Base-by-base conservation (phyloP, 2,797 vertebrate genomes). In the Macropodus opercularis region DNA sequence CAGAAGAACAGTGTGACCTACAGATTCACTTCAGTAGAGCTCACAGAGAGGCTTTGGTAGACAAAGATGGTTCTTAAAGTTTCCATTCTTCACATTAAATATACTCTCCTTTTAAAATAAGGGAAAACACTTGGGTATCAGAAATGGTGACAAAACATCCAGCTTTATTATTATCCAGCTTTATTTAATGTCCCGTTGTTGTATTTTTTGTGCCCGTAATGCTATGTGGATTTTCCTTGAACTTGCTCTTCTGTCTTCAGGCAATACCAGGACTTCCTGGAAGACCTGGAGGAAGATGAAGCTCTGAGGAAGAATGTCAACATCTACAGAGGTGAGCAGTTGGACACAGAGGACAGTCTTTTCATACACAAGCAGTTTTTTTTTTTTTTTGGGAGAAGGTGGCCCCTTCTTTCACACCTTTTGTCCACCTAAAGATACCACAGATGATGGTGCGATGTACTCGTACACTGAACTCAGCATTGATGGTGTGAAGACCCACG, bases 211-310 rank as follows among this genome's bases (percentile, higher is more conserved):
- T 39, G 4, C 19, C 15, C 22, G 2, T 22, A 18, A 22, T 29
- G 6, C 34, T 0, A 3, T 24, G 23, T 31, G 8, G 22, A 6
- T 52, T 62, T 61, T 32, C 35, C 22, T 23, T 49, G 17, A 65
- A 69, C 55, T 41, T 26, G 27, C 4, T 67, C 65, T 66, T 66
- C 9, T 53, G n/a, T 68, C 43, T 22, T 66, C 65, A 99, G 97
- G 53, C 96, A 99, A 89, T 99, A 96, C 85, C 94, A 97, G 75
- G 98, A 99, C 85, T 99, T 99, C 89, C 91, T 99, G 77, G 98
- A 99, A 86, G 98, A 99, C 86, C 92, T 99, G 11, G 98, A 99
- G 82, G 98, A 99, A 77, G 97, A 99, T 79, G 96, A 98, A 74
- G 75, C 93, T 12, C 90, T 98, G 69, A 94, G 98, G 77, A 99